phyloP scores from a whole-genome alignment of 2,888 invertebrate genomes.

The Mylabris sibirica region DNA sequence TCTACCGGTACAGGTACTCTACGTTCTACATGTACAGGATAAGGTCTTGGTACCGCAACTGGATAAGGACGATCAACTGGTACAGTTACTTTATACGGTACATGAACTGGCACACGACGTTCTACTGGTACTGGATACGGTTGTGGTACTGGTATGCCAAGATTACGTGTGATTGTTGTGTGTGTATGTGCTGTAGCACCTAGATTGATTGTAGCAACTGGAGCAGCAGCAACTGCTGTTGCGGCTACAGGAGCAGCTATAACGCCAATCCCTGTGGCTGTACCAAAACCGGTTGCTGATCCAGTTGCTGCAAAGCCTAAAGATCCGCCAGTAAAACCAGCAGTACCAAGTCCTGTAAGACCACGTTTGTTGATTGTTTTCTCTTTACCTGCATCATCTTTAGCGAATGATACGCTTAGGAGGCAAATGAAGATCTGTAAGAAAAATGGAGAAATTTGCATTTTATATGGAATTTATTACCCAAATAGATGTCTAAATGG shows the following conservation, averaged over 20 bases:
- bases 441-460: conserved; percentile 19
- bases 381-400: conserved; percentile 39
- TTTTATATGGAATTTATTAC: conserved; percentile 12
- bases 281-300: conserved; percentile 26
- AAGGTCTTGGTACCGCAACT: conserved; percentile 62
- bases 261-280: conserved; percentile 19
- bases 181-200: conserved; percentile 54
- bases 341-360: conserved; percentile 30
- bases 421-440: conserved; percentile 51
- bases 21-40: conserved; percentile 62
- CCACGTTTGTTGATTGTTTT: conserved; percentile 57
- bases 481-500: conserved; percentile 21
- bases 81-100: conserved; percentile 58
- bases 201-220: conserved; percentile 40
- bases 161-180: conserved; percentile 62
- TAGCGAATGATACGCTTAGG: conserved; percentile 44
- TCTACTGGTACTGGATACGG: conserved; percentile 61
- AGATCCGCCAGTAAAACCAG: conserved; percentile 19
- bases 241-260: conserved; percentile 48
- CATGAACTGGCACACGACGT: conserved; percentile 53
- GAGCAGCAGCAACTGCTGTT: neutral
- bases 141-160: conserved; percentile 63
- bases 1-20: conserved; percentile 66
- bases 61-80: conserved; percentile 60
- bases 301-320: neutral